A percentile compares a stretch with the other conserved stretches of the same genome.
phyloP scores from a whole-genome alignment of 1,140 invertebrate species.

The Trichogramma pretiosum region DNA sequence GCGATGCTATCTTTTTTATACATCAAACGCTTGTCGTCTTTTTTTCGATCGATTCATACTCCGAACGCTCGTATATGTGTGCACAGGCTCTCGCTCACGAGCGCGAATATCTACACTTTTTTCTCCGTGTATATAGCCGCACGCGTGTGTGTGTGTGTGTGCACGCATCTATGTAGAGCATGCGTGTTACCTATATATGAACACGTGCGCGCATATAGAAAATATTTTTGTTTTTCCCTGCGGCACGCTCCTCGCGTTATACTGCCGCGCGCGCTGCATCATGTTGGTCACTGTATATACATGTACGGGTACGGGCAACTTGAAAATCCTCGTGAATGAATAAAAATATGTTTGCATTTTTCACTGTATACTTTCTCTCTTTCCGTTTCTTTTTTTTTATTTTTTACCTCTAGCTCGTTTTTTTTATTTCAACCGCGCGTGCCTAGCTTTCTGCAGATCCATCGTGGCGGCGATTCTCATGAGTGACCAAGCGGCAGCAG shows the following conservation, averaged over 20 bases:
- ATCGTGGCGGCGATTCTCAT: no score
- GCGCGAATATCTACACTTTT: no score
- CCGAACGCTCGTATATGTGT: no score
- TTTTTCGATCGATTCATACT: constrained; percentile 7
- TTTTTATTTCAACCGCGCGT: not conserved
- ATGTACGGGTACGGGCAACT: no score
- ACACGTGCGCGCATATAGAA: no score
- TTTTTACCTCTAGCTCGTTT: not conserved
- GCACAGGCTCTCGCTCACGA: no score
- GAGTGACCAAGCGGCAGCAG: no score
- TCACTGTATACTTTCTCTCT: not conserved
- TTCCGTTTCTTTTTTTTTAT: not conserved
- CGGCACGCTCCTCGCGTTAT: not conserved
- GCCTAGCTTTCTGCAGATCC: no score
- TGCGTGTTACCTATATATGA: not conserved
- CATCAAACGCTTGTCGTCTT: constrained; percentile 5
- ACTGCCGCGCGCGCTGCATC: not conserved
- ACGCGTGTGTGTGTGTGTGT: constrained; percentile 1
- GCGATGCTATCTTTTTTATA: not conserved
- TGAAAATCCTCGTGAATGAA: constrained; percentile 7
- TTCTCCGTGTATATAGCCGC: not conserved
- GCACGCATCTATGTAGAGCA: no score
- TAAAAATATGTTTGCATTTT: constrained; percentile 15
- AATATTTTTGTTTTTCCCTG: constrained; percentile 16
- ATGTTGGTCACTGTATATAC: no score